Base-by-base conservation (phyloP, 2,888 invertebrate species). In the Melolontha melolontha region DNA sequence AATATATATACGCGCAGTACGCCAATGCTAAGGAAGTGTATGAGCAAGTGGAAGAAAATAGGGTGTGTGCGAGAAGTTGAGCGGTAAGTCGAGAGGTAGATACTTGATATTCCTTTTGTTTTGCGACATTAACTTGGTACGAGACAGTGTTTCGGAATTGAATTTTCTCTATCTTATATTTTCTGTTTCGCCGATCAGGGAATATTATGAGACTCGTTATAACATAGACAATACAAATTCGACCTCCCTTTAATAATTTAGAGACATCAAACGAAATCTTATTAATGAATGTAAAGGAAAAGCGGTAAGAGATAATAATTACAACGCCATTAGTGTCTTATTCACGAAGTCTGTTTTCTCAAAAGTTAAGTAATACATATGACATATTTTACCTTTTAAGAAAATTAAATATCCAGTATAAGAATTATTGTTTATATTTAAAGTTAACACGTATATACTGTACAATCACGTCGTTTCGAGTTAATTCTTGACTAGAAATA, bases 1-100 rank as follows among this genome's bases (percentile, higher is more conserved):
- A 79, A 79, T 79, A 78, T 79, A 79, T 79, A 79, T 79, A 34
- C 34, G 47, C 16, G 29, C 16, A 47, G 39, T 49, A n/a, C 59
- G 49, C 14, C 49, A 42, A 39, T 49, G 59, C 10, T 22, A 16
- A 47, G 16, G 59, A 47, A n/a, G 59, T 47, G 39, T 34, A 34
- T 12, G 34, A 34, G 39, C 14, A 74, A 34, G 34, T 49, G 5
- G 17, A 27, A 16, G 47, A 62, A 62, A 47, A 47, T 34, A 34
- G 17, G 49, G 42, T 14, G 47, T 47, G 10, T 77, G 76, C 72
- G 75, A 77, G 71, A 75, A 74, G 72, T 17, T 29, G 59, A 62
- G 47, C 47, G 34, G 47, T 47, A 62, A 62, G 47, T 49, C 34
- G 34, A 34, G 39, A 34, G 39, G 29, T 16, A 62, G 44, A 57